Evolutionary conservation across 2,888 invertebrate species (phyloP).

Genomic region (Eupithecia pulchellata): DNA sequence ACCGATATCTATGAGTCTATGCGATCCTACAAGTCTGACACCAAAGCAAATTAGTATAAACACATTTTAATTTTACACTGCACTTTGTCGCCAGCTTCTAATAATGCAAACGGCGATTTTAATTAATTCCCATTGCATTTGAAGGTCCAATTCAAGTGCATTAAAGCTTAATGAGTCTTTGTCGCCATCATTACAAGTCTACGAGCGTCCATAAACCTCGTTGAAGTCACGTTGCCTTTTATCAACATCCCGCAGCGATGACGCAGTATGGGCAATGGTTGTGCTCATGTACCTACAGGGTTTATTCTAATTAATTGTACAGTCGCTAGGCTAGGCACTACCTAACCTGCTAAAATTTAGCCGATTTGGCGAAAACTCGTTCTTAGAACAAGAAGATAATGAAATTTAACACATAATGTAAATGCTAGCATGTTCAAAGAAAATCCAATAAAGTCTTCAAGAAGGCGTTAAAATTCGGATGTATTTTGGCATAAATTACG

Average conservation of each 20-base stretch:
- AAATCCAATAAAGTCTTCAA: too few species aligned
- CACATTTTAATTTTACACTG: neutral
- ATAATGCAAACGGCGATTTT: constrained; percentile 38
- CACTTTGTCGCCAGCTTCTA: constrained; percentile 4
- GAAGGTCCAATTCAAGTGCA: constrained; percentile 42
- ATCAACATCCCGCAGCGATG: constrained; percentile 26
- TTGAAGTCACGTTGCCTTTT: constrained; percentile 35
- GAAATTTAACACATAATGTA: too few species aligned
- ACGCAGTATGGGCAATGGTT: constrained; percentile 17
- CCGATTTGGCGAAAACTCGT: too few species aligned
- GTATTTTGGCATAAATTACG: too few species aligned
- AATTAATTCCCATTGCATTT: constrained; percentile 39
- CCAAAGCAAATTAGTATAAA: neutral
- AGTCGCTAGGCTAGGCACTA: too few species aligned
- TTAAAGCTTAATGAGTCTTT: constrained; percentile 43
- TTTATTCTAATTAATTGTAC: constrained; percentile 16
- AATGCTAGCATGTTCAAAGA: too few species aligned
- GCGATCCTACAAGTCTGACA: neutral
- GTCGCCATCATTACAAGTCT: constrained; percentile 40
- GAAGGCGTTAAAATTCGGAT: too few species aligned
- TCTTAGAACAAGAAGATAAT: too few species aligned
- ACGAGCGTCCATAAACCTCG: constrained; percentile 39
- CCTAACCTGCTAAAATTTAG: too few species aligned
- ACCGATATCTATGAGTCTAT: too few species aligned
- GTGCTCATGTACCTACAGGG: neutral